Conservation (phyloP, 2,113 vertebrate genomes). For the Irena cyanogastra region DNA sequence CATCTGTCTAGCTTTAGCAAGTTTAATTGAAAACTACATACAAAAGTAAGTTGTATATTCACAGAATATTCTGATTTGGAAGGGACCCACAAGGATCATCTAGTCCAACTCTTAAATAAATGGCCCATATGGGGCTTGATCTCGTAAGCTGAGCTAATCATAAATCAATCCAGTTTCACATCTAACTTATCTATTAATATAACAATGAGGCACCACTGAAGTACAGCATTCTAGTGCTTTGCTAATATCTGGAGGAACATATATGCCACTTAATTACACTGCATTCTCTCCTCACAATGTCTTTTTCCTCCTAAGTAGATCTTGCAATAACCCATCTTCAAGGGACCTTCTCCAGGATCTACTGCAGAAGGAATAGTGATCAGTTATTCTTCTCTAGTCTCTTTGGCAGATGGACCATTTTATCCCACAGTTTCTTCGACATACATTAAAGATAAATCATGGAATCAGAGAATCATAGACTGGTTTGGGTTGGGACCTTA, state of each 20-base stretch:
- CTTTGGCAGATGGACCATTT: not conserved
- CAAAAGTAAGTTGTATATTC: not conserved
- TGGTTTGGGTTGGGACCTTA: not conserved
- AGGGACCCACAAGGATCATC: too few species aligned
- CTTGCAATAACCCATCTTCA: not conserved
- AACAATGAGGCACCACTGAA: not conserved
- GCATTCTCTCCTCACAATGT: not conserved
- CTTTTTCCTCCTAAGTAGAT: not conserved
- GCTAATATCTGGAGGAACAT: not conserved
- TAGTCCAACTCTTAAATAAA: not conserved
- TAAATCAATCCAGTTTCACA: not conserved
- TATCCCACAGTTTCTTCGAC: not conserved
- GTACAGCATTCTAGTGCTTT: not conserved
- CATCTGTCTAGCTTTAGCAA: not conserved
- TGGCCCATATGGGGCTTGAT: not conserved
- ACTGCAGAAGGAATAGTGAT: not conserved
- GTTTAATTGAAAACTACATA: not conserved
- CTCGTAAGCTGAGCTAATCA: not conserved
- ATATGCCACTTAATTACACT: not conserved
- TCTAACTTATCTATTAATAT: not conserved
- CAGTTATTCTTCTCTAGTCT: not conserved
- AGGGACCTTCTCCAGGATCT: not conserved
- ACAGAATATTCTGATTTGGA: not conserved
- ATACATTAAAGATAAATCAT: not conserved
- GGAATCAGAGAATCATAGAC: not conserved